A percentile compares a stretch with the other conserved stretches of the same genome.
Conservation (phyloP, 2,113 vertebrate genomes). For the Willisornis vidua region DNA sequence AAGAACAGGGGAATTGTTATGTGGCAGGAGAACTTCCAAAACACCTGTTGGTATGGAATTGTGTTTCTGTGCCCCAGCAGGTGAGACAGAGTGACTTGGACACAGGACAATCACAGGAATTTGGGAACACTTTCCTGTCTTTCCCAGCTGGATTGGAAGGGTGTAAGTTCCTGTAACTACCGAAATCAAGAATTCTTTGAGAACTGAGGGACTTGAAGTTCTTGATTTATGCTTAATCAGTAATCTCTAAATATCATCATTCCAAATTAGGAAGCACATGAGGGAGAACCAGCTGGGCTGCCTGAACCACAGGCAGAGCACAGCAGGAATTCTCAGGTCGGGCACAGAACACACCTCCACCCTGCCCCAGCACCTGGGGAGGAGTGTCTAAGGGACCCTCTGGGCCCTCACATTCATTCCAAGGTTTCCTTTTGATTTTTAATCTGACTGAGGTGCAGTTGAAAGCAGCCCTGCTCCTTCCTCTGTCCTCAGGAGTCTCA, state of each 20-base stretch:
- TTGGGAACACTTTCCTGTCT: fast-evolving
- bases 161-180: fast-evolving
- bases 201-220: not conserved
- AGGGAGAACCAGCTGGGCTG: not conserved
- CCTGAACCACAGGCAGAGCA: not conserved
- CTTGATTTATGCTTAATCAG: not conserved
- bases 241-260: not conserved
- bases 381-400: not conserved
- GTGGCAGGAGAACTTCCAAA: too few relatives aligned
- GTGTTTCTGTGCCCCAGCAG: too few relatives aligned
- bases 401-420: not conserved
- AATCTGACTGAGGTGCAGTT: fast-evolving
- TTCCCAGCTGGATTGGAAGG: not conserved
- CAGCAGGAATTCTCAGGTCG: not conserved
- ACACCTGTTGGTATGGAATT: too few relatives aligned
- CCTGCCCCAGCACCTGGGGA: not conserved
- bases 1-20: too few relatives aligned
- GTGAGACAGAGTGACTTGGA: too few relatives aligned
- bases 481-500: not conserved
- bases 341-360: not conserved
- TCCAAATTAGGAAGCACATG: not conserved
- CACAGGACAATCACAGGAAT: too few relatives aligned
- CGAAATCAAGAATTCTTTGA: not conserved
- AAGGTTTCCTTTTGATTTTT: not conserved
- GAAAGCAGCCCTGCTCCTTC: not conserved